A percentile compares a stretch with the other conserved stretches of the same genome.
phyloP scores from a whole-genome alignment of 2,797 vertebrate species.

The Manis crassicaudata region DNA sequence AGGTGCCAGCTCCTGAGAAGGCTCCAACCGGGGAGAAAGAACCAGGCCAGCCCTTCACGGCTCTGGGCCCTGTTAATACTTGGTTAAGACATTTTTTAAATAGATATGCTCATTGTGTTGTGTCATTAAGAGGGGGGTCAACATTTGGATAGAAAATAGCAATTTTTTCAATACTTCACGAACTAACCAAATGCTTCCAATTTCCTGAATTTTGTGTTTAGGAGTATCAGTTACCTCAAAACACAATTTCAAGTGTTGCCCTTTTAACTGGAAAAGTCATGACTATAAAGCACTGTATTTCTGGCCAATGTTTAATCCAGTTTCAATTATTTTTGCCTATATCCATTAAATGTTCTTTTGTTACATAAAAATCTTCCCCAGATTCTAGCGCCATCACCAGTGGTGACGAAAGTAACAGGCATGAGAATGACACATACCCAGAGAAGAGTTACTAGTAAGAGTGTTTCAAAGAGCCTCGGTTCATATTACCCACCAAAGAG shows the following conservation, averaged over 20 bases:
- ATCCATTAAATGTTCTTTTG: not conserved
- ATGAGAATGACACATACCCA: rapidly evolving
- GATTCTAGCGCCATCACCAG: not conserved
- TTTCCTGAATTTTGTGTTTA: slow-evolving; percentile 42
- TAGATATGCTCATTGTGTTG: not conserved
- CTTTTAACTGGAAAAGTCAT: not conserved
- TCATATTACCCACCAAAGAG: not conserved
- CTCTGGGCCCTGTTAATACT: not conserved
- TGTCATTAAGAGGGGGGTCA: not conserved
- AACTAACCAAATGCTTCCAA: slow-evolving; percentile 27
- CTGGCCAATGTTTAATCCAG: not conserved
- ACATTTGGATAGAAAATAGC: not conserved
- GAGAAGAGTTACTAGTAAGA: not conserved
- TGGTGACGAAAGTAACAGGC: not conserved
- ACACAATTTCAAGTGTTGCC: slow-evolving; percentile 40
- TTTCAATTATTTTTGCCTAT: slow-evolving; percentile 30
- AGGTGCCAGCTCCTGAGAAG: not conserved
- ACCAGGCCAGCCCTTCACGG: not conserved
- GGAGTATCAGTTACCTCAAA: not conserved
- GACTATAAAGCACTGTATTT: slow-evolving; percentile 37
- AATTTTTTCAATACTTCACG: not conserved
- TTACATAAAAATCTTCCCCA: not conserved
- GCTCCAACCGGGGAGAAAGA: not conserved
- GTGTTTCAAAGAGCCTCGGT: not conserved
- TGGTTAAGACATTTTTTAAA: not conserved